Base-by-base conservation (phyloP, 2,888 invertebrate genomes). In the Tetramorium bicarinatum region DNA sequence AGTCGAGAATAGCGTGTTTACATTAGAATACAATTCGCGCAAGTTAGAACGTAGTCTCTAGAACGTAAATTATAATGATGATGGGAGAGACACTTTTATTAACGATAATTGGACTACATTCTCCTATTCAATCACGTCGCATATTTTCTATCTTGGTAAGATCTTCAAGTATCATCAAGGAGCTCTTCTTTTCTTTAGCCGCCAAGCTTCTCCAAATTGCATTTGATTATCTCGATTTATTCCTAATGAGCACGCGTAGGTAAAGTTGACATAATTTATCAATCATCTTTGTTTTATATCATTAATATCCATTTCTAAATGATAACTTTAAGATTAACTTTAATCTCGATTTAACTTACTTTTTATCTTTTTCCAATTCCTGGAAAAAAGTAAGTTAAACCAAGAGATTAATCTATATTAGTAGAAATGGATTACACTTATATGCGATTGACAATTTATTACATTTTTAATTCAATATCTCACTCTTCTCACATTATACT, bases 81-180 rank as follows among this genome's bases (percentile, higher is more conserved):
- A 21, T 18, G 44, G 4, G 11, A 34, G 11, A 47, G 13, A 34
- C 18, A 34, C 41, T 47, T 72, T n/a, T 3, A 34, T 7, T 59
- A 11, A 79, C 0, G 13, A 62, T 6, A 52, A 52, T 54, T 38
- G 69, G 21, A 15, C 18, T 21, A 13, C 15, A 67, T 67, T 47
- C 38, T 34, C 21, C 18, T 47, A 59, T 74, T 56, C 75, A 79
- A 67, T 71, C 41, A n/a, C 18, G 64, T 18, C 13, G 72, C 18
- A 13, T 59, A 38, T 47, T 59, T 56, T 77, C 56, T 38, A 66
- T 18, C 34, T 9, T 47, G 34, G 72, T 34, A 25, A 74, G 75
- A 59, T 74, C 8, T 25, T 56, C 11, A 56, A 56, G 44, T 41
- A 21, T 59, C 3, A 56, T 79, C 21, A 59, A 21, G 74, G 13